Evolutionary conservation across 2,797 vertebrate genomes (phyloP).

Genomic region (Leptoclinus maculatus): DNA sequence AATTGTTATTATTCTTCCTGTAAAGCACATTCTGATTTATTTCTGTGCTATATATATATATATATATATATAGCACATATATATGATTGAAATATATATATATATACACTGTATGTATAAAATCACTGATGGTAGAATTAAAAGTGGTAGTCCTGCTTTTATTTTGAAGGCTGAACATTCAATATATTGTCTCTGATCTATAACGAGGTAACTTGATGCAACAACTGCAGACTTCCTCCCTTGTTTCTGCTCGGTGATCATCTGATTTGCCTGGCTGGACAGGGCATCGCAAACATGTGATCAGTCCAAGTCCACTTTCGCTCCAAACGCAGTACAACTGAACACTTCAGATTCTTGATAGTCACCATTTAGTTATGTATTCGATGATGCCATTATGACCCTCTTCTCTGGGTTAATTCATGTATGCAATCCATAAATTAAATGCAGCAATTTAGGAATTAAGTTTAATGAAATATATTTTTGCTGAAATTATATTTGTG

Average conservation of each 20-base stretch:
- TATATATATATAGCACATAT: no score
- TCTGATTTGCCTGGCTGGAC: slow-evolving; percentile 36
- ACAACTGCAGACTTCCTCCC: background rate
- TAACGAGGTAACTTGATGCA: slow-evolving; percentile 5
- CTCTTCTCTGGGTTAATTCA: background rate
- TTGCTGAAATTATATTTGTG: background rate
- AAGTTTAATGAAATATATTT: background rate
- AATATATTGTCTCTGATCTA: background rate
- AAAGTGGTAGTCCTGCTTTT: background rate
- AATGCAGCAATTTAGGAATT: background rate
- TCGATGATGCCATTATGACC: background rate
- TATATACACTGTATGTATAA: no score
- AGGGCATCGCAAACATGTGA: slow-evolving; percentile 13
- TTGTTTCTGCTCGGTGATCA: slow-evolving; percentile 23
- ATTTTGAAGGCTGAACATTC: slow-evolving; percentile 33
- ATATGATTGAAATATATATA: no score
- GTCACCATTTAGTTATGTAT: background rate
- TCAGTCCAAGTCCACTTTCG: background rate
- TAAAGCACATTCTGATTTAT: background rate
- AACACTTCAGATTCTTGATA: accelerated
- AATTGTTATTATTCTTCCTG: background rate
- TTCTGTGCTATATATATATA: no score
- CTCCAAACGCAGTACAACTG: background rate
- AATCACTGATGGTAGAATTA: background rate
- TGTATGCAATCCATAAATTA: background rate